A percentile compares a stretch with the other conserved stretches of the same genome.
phyloP scores from a whole-genome alignment of 2,888 invertebrate genomes.

The Empis stercorea region DNA sequence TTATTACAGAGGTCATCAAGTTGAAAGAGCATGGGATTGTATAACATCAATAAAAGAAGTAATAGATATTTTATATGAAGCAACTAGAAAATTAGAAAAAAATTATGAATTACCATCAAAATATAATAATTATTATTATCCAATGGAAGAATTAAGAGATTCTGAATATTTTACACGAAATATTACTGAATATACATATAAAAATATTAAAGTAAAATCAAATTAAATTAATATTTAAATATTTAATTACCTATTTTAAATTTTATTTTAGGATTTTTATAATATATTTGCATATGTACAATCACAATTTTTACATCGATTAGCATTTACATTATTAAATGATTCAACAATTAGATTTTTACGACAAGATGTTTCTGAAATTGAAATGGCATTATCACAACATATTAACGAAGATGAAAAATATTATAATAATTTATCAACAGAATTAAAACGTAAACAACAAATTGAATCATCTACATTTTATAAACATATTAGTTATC shows the following conservation, averaged over 20 bases:
- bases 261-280: slow-evolving; percentile 28
- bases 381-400: slow-evolving; percentile 26
- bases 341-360: slow-evolving; percentile 25
- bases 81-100: slow-evolving; percentile 29
- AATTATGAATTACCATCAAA: slow-evolving; percentile 23
- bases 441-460: slow-evolving; percentile 24
- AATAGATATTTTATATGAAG: slow-evolving; percentile 30
- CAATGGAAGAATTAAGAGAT: slow-evolving; percentile 33
- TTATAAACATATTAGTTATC: slow-evolving; percentile 13
- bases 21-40: slow-evolving; percentile 33
- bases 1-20: slow-evolving; percentile 25
- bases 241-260: neutral
- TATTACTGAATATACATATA: slow-evolving; percentile 30
- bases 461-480: slow-evolving; percentile 25
- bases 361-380: slow-evolving; percentile 23
- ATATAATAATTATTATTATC: slow-evolving; percentile 25
- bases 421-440: slow-evolving; percentile 27
- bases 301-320: slow-evolving; percentile 31
- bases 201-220: slow-evolving; percentile 30
- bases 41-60: slow-evolving; percentile 32
- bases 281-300: slow-evolving; percentile 36
- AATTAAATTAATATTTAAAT: no score
- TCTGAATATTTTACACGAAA: slow-evolving; percentile 33
- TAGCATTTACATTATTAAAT: slow-evolving; percentile 29
- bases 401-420: slow-evolving; percentile 30